These are phyloP conservation scores for Brachionus rubens DNA, from an alignment of 1,140 invertebrate genomes.

Conservation along the genomic window DNA sequence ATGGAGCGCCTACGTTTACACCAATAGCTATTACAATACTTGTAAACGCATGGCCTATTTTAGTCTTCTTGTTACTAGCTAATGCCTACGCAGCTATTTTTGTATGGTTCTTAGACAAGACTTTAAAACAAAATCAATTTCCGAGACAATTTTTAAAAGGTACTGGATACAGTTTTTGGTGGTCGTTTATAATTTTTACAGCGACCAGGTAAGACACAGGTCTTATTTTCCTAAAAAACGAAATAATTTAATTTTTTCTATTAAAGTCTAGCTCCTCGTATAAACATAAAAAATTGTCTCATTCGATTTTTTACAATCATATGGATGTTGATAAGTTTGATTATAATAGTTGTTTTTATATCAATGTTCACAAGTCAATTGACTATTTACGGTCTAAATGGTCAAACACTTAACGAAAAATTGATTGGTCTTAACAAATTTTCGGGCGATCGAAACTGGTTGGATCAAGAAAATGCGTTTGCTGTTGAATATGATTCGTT, in stretches of 20 bases:
- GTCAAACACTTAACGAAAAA: conserved; percentile 16
- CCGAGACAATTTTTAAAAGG: conserved; percentile 38
- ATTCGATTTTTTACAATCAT: conserved; percentile 15
- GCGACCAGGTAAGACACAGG: background rate
- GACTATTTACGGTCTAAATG: conserved; percentile 17
- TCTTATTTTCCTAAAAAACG: too few species aligned
- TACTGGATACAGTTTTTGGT: conserved; percentile 1
- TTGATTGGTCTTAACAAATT: background rate
- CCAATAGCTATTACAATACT: conserved; percentile 43
- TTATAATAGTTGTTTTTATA: conserved; percentile 20
- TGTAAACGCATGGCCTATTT: conserved; percentile 23
- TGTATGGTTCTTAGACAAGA: conserved; percentile 24
- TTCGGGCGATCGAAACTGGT: background rate
- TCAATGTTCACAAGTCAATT: conserved; percentile 37
- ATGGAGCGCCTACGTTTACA: conserved; percentile 22
- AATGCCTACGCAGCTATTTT: conserved; percentile 39
- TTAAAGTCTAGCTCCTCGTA: conserved; percentile 26
- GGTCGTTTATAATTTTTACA: conserved; percentile 42
- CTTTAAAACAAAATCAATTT: conserved; percentile 27
- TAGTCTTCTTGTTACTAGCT: conserved; percentile 23
- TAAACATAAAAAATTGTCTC: conserved; percentile 22
- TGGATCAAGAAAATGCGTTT: conserved; percentile 20
- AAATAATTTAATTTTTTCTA: too few species aligned
- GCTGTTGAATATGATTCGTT: conserved; percentile 6
- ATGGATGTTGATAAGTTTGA: conserved; percentile 1